Conservation (phyloP, 2,113 vertebrate species). For the Seriola quinqueradiata region DNA sequence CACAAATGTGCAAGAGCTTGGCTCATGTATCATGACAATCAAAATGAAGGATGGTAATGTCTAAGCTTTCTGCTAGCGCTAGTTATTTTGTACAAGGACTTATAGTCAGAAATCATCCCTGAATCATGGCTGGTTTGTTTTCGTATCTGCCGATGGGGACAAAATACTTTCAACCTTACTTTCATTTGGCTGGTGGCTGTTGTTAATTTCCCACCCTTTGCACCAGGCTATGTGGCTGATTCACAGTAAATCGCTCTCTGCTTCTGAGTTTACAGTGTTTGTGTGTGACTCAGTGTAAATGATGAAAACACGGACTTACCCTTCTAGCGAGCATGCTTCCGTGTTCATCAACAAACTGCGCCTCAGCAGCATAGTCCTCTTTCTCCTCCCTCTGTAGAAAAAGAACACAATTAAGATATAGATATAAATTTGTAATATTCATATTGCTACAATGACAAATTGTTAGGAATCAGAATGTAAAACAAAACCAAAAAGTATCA, state of each 20-base stretch:
- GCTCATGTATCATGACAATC: background rate
- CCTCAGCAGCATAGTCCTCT: slow-evolving; percentile 87
- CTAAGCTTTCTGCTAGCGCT: no score
- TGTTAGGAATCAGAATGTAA: slow-evolving; percentile 32
- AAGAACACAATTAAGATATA: slow-evolving; percentile 7
- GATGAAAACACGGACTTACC: slow-evolving; percentile 79
- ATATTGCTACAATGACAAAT: background rate
- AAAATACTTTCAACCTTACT: background rate
- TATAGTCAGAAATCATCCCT: background rate
- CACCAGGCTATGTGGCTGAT: slow-evolving; percentile 19
- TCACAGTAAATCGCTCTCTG: slow-evolving; percentile 15
- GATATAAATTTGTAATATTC: background rate
- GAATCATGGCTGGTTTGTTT: slow-evolving; percentile 28
- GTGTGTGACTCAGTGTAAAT: slow-evolving; percentile 52
- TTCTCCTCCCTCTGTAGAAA: slow-evolving; percentile 88
- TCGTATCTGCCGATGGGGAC: slow-evolving; percentile 5
- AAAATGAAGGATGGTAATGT: no score
- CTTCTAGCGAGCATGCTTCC: slow-evolving; percentile 91
- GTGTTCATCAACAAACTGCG: slow-evolving; percentile 91
- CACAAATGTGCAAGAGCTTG: background rate
- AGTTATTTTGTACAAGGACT: no score
- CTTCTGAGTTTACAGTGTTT: background rate
- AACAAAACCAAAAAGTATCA: slow-evolving; percentile 16
- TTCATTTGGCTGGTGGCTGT: slow-evolving; percentile 38
- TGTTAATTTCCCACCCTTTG: slow-evolving; percentile 31